Conservation (phyloP, 2,888 invertebrate genomes). For the Hypolimnas misippus region DNA sequence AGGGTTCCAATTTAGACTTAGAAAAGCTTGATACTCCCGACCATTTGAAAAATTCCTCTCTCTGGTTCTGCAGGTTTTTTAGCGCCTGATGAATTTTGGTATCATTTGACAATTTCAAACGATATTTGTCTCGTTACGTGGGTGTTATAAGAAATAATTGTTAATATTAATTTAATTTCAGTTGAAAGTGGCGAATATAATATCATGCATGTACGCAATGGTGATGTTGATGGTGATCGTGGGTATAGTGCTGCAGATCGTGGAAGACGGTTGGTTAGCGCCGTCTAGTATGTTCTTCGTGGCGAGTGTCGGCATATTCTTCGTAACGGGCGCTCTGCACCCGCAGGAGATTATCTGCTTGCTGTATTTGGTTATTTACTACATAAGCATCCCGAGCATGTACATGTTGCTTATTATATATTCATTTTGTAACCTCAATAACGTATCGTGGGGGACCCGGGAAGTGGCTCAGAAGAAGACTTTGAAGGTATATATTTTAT, state of each 20-base stretch:
- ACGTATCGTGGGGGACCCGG: slow-evolving; percentile 97
- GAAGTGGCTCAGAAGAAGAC: slow-evolving; percentile 86
- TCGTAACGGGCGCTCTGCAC: slow-evolving; percentile 88
- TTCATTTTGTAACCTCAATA: slow-evolving; percentile 96
- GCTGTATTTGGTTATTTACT: slow-evolving; percentile 90
- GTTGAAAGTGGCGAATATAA: slow-evolving; percentile 88
- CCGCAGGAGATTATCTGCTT: slow-evolving; percentile 91
- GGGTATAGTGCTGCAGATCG: slow-evolving; percentile 90
- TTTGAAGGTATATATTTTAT: slow-evolving; percentile 57
- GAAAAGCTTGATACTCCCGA: too few relatives aligned
- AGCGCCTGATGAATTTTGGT: too few relatives aligned
- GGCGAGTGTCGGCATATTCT: slow-evolving; percentile 87
- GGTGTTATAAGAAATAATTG: too few relatives aligned
- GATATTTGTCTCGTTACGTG: too few relatives aligned
- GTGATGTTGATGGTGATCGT: slow-evolving; percentile 95
- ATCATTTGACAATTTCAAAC: too few relatives aligned
- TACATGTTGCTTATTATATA: slow-evolving; percentile 96
- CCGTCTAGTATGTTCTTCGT: slow-evolving; percentile 94
- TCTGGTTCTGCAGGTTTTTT: too few relatives aligned
- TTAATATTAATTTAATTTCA: slow-evolving; percentile 73
- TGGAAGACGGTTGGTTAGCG: slow-evolving; percentile 90
- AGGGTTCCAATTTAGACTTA: too few relatives aligned
- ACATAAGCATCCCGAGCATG: slow-evolving; percentile 96
- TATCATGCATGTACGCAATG: slow-evolving; percentile 91
- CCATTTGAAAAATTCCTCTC: too few relatives aligned